Evolutionary conservation across 2,113 vertebrate species (phyloP).

Genomic region (Columba janthina): DNA sequence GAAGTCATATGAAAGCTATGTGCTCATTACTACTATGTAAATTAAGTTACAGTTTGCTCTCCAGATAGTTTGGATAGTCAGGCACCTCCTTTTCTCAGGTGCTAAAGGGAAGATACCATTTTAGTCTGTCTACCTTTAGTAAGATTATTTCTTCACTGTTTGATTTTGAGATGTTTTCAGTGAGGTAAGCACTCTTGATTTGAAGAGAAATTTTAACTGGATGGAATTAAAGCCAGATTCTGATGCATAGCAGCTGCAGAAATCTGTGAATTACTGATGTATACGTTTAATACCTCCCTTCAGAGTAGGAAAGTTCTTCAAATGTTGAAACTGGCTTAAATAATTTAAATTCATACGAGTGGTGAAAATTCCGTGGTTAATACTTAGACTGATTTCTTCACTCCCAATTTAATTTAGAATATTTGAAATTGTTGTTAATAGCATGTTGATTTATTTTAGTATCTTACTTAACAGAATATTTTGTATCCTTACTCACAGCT

Average conservation of each 20-base stretch:
- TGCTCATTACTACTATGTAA: not conserved
- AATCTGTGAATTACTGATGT: constrained; percentile 33
- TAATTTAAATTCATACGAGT: constrained; percentile 46
- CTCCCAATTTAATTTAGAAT: constrained; percentile 33
- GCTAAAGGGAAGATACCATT: not conserved
- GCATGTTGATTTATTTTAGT: not conserved
- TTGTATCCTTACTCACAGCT: not conserved
- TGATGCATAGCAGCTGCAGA: constrained; percentile 38
- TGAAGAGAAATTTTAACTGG: constrained; percentile 10
- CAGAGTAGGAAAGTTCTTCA: constrained; percentile 51
- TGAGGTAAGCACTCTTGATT: not conserved
- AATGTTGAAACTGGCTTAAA: constrained; percentile 61
- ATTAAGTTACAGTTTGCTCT: not conserved
- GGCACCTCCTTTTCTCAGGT: not conserved
- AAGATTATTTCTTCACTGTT: not conserved
- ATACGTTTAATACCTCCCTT: constrained; percentile 4
- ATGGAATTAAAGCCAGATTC: constrained; percentile 39
- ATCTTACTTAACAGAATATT: not conserved
- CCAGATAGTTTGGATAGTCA: not conserved
- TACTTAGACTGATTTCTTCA: constrained; percentile 34
- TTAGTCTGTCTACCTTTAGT: not conserved
- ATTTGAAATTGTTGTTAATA: constrained; percentile 27
- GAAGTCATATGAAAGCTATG: not conserved
- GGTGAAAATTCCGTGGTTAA: constrained; percentile 62
- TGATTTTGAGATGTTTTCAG: not conserved